Evolutionary conservation across 2,113 vertebrate genomes (phyloP), one percentile per base, ranked within the genome.

Genomic region (Trematomus loennbergii): DNA sequence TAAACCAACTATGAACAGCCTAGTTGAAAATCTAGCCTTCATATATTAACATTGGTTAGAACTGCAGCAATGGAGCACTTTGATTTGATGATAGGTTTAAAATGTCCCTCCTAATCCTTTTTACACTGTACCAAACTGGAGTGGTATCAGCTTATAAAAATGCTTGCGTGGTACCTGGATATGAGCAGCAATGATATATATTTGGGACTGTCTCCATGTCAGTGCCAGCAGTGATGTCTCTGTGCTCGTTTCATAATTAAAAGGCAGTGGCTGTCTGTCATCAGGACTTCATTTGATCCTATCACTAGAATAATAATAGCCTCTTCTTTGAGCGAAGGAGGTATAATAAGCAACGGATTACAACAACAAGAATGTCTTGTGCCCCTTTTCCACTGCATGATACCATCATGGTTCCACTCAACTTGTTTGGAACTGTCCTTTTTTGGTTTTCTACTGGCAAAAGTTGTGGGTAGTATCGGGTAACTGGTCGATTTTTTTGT

Each of bases 211-310:
- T 73, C 52, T 57, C 25, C 55, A 71, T 9, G 0, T 46, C 2
- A 5, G 48, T 22, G 36, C 5, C 54, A 3, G 0, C 25, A 36
- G 25, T 7, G 78, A 17, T 46, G 55, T 65, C 46, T 48, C 20
- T 36, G 20, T 55, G 70, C 45, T 81, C 53, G 18, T 43, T 52
- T 75, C 83, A 48, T 71, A 73, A 63, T 87, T 78, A 76, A 84
- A 81, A 70, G 75, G 60, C 74, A 78, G 43, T 61, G 60, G 20
- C 46, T 75, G 76, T 84, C 82, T 89, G 79, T 92, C 89, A 84
- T 73, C 91, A 81, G 65, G 16, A 52, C 65, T 79, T 93, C 20
- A 91, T 94, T 89, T 76, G 10, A 29, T 78, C 69, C 67, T 61
- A 1, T 75, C 81, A 64, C 61, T 66, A 78, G 81, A 36, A 36